phyloP scores from a whole-genome alignment of 2,113 vertebrate species.

The Macroglossus sobrinus region DNA sequence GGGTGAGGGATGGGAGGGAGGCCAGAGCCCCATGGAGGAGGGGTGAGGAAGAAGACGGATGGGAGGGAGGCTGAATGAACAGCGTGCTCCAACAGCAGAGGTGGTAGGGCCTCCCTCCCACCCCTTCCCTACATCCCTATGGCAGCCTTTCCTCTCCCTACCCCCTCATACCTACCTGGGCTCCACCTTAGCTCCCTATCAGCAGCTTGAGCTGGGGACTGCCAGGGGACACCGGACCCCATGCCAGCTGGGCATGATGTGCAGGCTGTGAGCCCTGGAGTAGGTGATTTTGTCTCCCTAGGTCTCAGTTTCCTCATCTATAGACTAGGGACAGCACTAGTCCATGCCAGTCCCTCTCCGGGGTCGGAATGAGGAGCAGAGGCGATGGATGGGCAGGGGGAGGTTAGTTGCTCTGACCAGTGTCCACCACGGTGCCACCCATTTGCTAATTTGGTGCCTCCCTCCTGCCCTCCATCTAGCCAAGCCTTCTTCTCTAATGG shows the following conservation, averaged over 20 bases:
- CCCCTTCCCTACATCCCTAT: neutral
- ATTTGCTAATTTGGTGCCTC: neutral
- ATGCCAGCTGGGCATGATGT: neutral
- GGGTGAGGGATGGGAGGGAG: neutral
- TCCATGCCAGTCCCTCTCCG: neutral
- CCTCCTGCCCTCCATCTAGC: neutral
- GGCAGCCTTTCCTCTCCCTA: neutral
- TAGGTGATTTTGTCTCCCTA: neutral
- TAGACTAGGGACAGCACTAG: neutral
- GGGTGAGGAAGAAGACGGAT: neutral
- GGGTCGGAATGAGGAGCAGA: neutral
- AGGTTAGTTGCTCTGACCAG: neutral
- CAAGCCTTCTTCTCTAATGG: neutral
- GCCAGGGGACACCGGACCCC: neutral
- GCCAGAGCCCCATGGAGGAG: neutral
- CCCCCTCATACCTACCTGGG: too few relatives aligned
- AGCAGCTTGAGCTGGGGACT: neutral
- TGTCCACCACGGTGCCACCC: neutral
- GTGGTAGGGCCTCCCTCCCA: neutral
- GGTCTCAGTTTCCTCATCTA: neutral
- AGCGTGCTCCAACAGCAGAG: neutral
- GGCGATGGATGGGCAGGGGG: fast-evolving
- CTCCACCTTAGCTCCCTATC: neutral
- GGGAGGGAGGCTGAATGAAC: neutral
- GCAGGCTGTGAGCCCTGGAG: neutral